Conservation (phyloP, 2,888 invertebrate species). For the Anoncus sp. region DNA sequence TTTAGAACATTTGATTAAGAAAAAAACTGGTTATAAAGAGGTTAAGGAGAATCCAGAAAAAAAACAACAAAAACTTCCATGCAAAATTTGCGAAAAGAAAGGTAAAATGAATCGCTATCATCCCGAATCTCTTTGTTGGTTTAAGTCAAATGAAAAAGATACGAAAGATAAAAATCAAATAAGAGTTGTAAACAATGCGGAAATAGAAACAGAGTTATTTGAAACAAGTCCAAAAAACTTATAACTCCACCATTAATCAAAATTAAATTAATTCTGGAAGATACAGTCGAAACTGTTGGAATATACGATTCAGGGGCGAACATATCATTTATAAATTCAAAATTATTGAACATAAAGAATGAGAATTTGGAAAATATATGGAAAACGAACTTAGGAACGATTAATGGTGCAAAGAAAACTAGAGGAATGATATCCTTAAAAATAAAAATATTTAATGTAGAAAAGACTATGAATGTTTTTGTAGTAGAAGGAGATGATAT, state of each 20-base stretch:
- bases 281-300: conserved; percentile 49
- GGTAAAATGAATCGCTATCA: conserved; percentile 22
- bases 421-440: conserved; percentile 61
- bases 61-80: conserved; percentile 29
- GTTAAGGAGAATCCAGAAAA: conserved; percentile 18
- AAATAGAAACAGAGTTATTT: conserved; percentile 64
- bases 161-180: conserved; percentile 14
- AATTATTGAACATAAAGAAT: conserved; percentile 9
- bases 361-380: not conserved
- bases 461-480: conserved; percentile 60
- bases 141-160: conserved; percentile 26
- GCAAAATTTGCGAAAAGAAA: conserved; percentile 23
- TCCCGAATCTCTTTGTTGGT: conserved; percentile 22
- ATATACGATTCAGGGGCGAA: conserved; percentile 65
- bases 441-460: conserved; percentile 58
- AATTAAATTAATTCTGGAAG: conserved; percentile 54
- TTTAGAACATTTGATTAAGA: not conserved
- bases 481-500: conserved; percentile 64
- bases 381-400: not conserved
- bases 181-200: conserved; percentile 22
- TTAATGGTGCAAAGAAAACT: conserved; percentile 45
- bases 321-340: conserved; percentile 63
- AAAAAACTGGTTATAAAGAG: not conserved
- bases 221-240: conserved; percentile 69
- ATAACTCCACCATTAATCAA: conserved; percentile 67